Percentiles rank a stretch among this genome's conserved stretches.
phyloP scores from a whole-genome alignment of 2,797 vertebrate genomes.

The Enteromius paludinosus region DNA sequence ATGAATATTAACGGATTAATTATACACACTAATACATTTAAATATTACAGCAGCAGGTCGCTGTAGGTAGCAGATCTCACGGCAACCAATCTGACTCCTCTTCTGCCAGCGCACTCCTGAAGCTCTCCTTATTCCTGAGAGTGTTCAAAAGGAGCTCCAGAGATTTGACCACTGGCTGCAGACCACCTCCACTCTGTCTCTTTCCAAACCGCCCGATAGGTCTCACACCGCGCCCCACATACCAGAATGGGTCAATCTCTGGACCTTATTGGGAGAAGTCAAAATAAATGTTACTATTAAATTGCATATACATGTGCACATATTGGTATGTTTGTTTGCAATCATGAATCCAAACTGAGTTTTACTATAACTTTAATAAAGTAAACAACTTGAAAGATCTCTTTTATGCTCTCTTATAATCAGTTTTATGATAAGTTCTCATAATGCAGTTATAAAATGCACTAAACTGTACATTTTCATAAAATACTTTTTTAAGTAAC shows the following conservation, averaged over 20 bases:
- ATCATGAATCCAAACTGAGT: not conserved
- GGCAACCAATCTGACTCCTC: constrained; percentile 77
- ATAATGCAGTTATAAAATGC: not conserved
- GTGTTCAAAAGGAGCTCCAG: constrained; percentile 78
- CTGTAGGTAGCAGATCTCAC: constrained; percentile 60
- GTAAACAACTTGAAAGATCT: not conserved
- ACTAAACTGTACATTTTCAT: not conserved
- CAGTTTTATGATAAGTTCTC: not conserved
- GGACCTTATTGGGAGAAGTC: constrained; percentile 76
- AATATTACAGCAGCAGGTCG: constrained; percentile 24
- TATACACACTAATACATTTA: constrained; percentile 19
- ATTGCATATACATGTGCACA: not conserved
- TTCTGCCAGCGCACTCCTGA: constrained; percentile 61
- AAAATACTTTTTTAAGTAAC: not conserved
- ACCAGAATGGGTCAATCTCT: constrained; percentile 92
- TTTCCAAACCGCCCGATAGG: constrained; percentile 92
- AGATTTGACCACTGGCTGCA: constrained; percentile 73
- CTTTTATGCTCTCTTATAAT: not conserved
- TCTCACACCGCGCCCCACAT: constrained; percentile 88
- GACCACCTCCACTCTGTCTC: constrained; percentile 75
- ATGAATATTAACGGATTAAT: constrained; percentile 45
- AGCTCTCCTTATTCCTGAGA: constrained; percentile 77
- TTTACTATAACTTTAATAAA: not conserved
- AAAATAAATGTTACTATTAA: not conserved
- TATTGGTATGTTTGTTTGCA: not conserved